A percentile compares a stretch with the other conserved stretches of the same genome.
Evolutionary conservation across 2,113 vertebrate genomes (phyloP).

Genomic region (Phaetusa simplex): DNA sequence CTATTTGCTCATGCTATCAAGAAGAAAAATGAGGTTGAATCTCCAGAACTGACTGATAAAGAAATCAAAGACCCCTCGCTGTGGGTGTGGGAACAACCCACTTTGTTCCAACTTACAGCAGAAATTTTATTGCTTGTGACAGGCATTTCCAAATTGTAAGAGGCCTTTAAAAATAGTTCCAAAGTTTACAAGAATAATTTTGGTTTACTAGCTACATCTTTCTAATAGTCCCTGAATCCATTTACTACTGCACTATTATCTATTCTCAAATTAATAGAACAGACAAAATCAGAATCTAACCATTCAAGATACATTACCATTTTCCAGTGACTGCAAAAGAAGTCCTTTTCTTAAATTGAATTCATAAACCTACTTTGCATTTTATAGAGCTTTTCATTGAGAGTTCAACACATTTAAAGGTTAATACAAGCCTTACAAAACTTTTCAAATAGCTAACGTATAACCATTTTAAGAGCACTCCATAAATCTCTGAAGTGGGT

Average conservation of each 20-base stretch:
- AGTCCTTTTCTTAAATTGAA: not conserved
- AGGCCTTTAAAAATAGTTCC: not conserved
- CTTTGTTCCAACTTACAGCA: not conserved
- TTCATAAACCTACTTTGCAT: not conserved
- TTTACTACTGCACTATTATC: not conserved
- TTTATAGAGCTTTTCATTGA: not conserved
- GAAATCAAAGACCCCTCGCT: not conserved
- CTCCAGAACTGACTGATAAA: not conserved
- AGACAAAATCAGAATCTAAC: not conserved
- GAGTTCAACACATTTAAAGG: not conserved
- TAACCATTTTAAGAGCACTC: not conserved
- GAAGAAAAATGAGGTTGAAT: not conserved
- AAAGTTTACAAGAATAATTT: not conserved
- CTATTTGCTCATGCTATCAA: conserved; percentile 81
- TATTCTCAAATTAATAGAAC: not conserved
- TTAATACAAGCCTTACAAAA: not conserved
- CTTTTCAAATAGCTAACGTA: not conserved
- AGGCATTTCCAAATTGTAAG: not conserved
- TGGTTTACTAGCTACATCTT: not conserved
- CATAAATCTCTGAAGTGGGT: not conserved
- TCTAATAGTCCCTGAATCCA: not conserved
- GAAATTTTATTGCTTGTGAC: not conserved
- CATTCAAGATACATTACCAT: not conserved
- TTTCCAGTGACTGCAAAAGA: not conserved
- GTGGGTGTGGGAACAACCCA: too few relatives aligned